These are phyloP conservation scores for Seladonia tumulorum DNA, from an alignment of 2,888 invertebrate genomes.

Conservation along the genomic window DNA sequence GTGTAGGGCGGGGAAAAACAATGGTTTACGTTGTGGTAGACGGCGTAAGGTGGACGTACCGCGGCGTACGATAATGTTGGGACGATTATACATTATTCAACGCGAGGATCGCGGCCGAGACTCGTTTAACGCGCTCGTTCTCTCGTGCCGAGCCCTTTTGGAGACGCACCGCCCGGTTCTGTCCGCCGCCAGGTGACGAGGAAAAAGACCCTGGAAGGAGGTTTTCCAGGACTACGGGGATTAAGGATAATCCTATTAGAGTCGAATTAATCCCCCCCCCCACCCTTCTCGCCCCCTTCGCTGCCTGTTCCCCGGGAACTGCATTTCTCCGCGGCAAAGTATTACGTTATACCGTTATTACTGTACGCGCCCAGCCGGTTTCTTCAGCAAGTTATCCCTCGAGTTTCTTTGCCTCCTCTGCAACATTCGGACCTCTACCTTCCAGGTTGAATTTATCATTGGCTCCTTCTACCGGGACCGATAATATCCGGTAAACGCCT, in stretches of 20 bases:
- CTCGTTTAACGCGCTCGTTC: conserved; percentile 63
- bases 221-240: conserved; percentile 74
- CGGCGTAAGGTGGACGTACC: conserved; percentile 2
- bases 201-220: conserved; percentile 62
- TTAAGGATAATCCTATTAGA: conserved; percentile 82
- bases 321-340: conserved; percentile 76
- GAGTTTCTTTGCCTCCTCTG: conserved; percentile 21
- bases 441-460: conserved; percentile 9
- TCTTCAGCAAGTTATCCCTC: conserved; percentile 24
- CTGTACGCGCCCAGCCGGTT: conserved; percentile 59
- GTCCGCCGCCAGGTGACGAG: conserved; percentile 43
- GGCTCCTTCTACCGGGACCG: neutral
- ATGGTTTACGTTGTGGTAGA: conserved; percentile 26
- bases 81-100: conserved; percentile 73
- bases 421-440: neutral
- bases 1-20: conserved; percentile 16
- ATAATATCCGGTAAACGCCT: neutral
- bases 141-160: conserved; percentile 9
- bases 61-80: conserved; percentile 63
- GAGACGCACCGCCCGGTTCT: conserved; percentile 16
- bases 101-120: conserved; percentile 53
- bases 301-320: conserved; percentile 63
- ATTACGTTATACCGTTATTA: conserved; percentile 77
- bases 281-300: neutral
- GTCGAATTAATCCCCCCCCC: conserved; percentile 79